Evolutionary conservation across 2,113 vertebrate genomes (phyloP).

Genomic region (Pagrus major): DNA sequence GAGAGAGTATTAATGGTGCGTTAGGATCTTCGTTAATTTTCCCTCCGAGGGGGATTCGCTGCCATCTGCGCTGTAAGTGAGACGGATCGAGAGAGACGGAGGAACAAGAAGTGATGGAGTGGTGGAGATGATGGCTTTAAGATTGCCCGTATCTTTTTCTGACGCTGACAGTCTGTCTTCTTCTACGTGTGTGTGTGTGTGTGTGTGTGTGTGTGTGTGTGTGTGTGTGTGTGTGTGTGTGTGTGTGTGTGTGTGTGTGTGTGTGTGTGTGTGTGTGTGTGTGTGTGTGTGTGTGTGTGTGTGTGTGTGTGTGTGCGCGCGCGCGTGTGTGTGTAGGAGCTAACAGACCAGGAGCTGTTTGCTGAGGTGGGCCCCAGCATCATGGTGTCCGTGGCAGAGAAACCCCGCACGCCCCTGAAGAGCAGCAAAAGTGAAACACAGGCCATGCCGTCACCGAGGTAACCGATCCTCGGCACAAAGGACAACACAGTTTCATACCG

Average conservation of each 20-base stretch:
- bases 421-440: slow-evolving; percentile 86
- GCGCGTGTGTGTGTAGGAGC: slow-evolving; percentile 81
- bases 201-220: slow-evolving; percentile 27
- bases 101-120: slow-evolving; percentile 1
- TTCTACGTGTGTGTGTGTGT: too few species aligned
- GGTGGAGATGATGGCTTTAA: neutral
- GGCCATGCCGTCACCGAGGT: slow-evolving; percentile 88
- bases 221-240: slow-evolving; percentile 18
- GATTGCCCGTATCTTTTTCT: neutral
- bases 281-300: slow-evolving; percentile 32
- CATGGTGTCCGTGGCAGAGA: slow-evolving; percentile 89
- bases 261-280: slow-evolving; percentile 15
- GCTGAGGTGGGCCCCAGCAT: slow-evolving; percentile 84
- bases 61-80: slow-evolving; percentile 38
- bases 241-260: slow-evolving; percentile 32
- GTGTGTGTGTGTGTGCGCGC: slow-evolving; percentile 33
- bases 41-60: neutral
- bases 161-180: slow-evolving; percentile 29
- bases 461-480: too few species aligned
- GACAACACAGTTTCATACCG: too few species aligned
- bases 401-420: slow-evolving; percentile 90
- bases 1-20: slow-evolving; percentile 21
- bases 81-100: slow-evolving; percentile 30
- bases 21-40: slow-evolving; percentile 31
- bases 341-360: slow-evolving; percentile 87